These are phyloP conservation scores for Melitaea cinxia DNA, from an alignment of 1,140 invertebrate genomes.

Conservation along the genomic window DNA sequence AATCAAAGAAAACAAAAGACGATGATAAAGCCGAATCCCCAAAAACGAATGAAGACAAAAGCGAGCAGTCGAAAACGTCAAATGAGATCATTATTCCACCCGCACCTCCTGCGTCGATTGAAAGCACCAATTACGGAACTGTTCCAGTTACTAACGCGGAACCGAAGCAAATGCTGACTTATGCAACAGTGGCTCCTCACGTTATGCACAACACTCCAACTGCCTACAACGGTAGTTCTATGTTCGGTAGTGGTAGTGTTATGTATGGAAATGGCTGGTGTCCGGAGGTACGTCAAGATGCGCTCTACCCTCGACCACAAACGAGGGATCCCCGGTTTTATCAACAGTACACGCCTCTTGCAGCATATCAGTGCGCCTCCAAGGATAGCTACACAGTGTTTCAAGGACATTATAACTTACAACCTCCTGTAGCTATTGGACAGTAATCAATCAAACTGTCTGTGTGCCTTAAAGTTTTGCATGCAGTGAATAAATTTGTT, in stretches of 20 bases:
- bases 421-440: slow-evolving; percentile 71
- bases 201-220: slow-evolving; percentile 45
- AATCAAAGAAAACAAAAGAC: slow-evolving; percentile 70
- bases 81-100: slow-evolving; percentile 31
- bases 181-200: slow-evolving; percentile 54
- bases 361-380: slow-evolving; percentile 70
- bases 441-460: not conserved
- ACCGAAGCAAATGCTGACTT: slow-evolving; percentile 59
- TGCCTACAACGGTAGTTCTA: slow-evolving; percentile 49
- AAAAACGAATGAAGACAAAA: slow-evolving; percentile 49
- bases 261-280: slow-evolving; percentile 57
- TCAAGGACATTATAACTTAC: slow-evolving; percentile 78
- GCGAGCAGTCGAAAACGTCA: slow-evolving; percentile 17
- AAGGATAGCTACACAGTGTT: slow-evolving; percentile 79
- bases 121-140: slow-evolving; percentile 69
- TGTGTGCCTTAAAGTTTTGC: slow-evolving; percentile 22
- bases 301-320: slow-evolving; percentile 50
- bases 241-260: slow-evolving; percentile 47
- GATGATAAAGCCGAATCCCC: slow-evolving; percentile 65
- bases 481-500: slow-evolving; percentile 8
- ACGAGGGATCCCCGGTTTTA: slow-evolving; percentile 62
- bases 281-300: slow-evolving; percentile 60
- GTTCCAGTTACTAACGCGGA: slow-evolving; percentile 44
- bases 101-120: slow-evolving; percentile 40
- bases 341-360: slow-evolving; percentile 68